Base-by-base conservation (phyloP, 2,888 invertebrate species). In the Chaitophorus viminalis region DNA sequence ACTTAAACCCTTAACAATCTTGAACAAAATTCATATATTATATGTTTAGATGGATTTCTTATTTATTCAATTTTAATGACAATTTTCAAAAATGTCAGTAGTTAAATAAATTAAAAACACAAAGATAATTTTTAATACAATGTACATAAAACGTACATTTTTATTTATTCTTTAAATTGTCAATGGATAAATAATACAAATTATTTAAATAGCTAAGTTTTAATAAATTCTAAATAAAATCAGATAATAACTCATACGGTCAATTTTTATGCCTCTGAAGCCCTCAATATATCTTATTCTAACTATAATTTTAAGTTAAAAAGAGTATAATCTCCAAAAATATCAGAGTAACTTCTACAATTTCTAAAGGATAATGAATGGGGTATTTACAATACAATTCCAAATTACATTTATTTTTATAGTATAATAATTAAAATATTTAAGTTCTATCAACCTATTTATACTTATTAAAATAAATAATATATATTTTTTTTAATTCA, bases 401-500 rank as follows among this genome's bases (percentile, higher is more conserved):
- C 74, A 81, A 81, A 87, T 87, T 79, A 87, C 54, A 81, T 81
- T 87, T 74, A 79, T 87, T 81, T 79, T 25, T 87, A 81, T 74
- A 60, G 87, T 87, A 79, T 79, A 75, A 81, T 87, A 81, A 87
- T 87, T 87, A 87, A 87, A 81, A 87, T 81, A 87, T 87, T 86
- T 81, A 74, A 87, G 60, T 74, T 87, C 79, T 81, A 87, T 74
- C 68, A 87, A 87, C 81, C 87, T 87, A 87, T 81, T 87, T 81
- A 78, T 86, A 87, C 87, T 87, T 81, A 81, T 81, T 81, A 81
- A 87, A 87, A 87, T 87, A 87, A 87, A 87, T 87, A 87, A 79
- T 68, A 72, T 68, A 72, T 72, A n/a, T 85, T 36, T 77, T 85
- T 78, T 87, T 60, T 29, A 79, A 74, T 87, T 87, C 74, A 81